Conservation (phyloP, 2,888 invertebrate species). For the Lasioglossum lativentre region DNA sequence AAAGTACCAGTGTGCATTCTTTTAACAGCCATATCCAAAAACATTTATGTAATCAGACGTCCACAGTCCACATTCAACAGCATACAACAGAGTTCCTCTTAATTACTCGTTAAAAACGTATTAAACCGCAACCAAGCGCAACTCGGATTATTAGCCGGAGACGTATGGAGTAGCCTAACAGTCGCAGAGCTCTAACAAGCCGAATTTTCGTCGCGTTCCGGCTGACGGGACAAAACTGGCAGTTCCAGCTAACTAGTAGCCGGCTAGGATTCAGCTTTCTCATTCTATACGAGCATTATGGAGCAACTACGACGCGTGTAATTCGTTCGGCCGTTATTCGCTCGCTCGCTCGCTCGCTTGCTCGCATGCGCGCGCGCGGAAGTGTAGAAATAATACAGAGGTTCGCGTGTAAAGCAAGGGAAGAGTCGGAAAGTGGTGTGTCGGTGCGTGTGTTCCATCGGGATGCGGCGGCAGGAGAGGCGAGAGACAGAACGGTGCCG, state of each 20-base stretch:
- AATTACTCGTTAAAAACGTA: not conserved
- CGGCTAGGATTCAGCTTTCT: slow-evolving; percentile 7
- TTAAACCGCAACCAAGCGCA: not conserved
- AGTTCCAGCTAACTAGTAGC: not conserved
- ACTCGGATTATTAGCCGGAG: not conserved
- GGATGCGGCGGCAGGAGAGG: slow-evolving; percentile 32
- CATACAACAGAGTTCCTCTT: not conserved
- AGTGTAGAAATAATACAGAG: slow-evolving; percentile 56
- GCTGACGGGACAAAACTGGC: not conserved
- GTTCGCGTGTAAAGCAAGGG: slow-evolving; percentile 50
- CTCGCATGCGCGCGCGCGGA: slow-evolving; percentile 46
- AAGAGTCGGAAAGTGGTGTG: slow-evolving; percentile 52
- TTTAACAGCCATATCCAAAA: too few species aligned
- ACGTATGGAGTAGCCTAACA: not conserved
- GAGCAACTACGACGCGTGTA: slow-evolving; percentile 39
- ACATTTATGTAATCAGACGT: not conserved
- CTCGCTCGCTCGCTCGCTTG: not conserved
- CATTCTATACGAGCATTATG: slow-evolving; percentile 38
- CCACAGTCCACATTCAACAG: not conserved
- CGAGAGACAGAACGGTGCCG: not conserved
- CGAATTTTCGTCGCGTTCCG: not conserved
- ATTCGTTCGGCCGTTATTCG: slow-evolving; percentile 34
- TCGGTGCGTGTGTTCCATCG: slow-evolving; percentile 43
- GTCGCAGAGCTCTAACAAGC: not conserved
- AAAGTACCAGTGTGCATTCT: too few species aligned